Evolutionary conservation across 2,113 vertebrate genomes (phyloP).

Genomic region (Cavia porcellus): DNA sequence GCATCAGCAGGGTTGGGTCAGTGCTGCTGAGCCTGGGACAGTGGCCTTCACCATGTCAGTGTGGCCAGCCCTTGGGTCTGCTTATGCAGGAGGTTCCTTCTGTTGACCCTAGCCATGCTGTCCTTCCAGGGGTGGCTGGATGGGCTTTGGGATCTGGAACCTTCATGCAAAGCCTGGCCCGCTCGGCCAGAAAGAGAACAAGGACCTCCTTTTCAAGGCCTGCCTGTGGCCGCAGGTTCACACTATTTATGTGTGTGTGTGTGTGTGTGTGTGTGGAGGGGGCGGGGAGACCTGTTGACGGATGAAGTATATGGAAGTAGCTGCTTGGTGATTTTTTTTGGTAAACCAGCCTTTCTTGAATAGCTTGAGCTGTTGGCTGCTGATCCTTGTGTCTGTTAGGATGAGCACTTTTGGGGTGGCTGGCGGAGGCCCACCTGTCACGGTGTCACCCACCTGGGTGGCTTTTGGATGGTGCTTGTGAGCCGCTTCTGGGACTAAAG

Average conservation of each 20-base stretch:
- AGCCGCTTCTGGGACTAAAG: neutral
- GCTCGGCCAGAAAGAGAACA: neutral
- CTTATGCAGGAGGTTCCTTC: neutral
- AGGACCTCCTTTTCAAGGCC: neutral
- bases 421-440: neutral
- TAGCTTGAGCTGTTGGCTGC: neutral
- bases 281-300: neutral
- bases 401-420: neutral
- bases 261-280: neutral
- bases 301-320: neutral
- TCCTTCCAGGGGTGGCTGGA: accelerated
- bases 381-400: neutral
- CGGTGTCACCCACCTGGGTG: neutral
- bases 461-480: neutral
- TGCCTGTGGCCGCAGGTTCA: neutral
- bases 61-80: neutral
- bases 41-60: neutral
- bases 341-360: neutral
- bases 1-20: neutral
- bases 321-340: conserved; percentile 12
- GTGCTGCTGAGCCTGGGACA: neutral
- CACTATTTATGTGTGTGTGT: neutral
- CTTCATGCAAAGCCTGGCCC: neutral
- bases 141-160: neutral
- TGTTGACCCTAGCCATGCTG: neutral